Base-by-base conservation (phyloP, 2,113 vertebrate species). In the Dunckerocampus dactyliophorus region DNA sequence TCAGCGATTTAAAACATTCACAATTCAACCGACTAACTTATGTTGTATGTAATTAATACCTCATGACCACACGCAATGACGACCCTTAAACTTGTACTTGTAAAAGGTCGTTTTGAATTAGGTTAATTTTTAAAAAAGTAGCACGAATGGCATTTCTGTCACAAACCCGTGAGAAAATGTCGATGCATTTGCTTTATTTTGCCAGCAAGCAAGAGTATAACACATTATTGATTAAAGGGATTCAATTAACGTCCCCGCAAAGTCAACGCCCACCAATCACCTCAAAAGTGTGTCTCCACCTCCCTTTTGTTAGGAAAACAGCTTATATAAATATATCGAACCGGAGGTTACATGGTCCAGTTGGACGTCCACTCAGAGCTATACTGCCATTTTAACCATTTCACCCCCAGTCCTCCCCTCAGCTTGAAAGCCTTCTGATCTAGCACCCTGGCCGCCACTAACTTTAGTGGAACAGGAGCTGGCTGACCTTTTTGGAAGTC, bases 301-400 rank as follows among this genome's bases (percentile, higher is more conserved):
- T 17, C 14, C 39, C 51, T 42, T 10, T 72, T 77, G 71, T 67
- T 47, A 62, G 51, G 62, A 31, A 64, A 62, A 77, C 75, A 54
- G 31, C 56, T 42, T 14, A 9, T 10, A 15, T 8, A 47, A 67
- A 59, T 43, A 52, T 8, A 34, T 8, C 31, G 4, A 34, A 8
- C 31, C 31, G 7, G 31, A 8, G 31, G 31, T 28, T 28, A n/a
- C 51, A 56, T 34, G 56, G 45, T 55, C 54, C 9, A 19, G 48
- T 34, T 43, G 55, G 72, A 77, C 64, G 71, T 63, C 45, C 55
- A 52, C 59, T 75, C 42, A 82, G 84, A 80, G 85, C 80, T 71
- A 66, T 74, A 72, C 79, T 86, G 75, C 82, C 24, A 47, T 56
- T 69, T 64, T 62, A 59, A 75, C 61, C 72, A 70, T 72, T 14